phyloP scores from a whole-genome alignment of 2,113 vertebrate species.

The Aspiorhynchus laticeps region DNA sequence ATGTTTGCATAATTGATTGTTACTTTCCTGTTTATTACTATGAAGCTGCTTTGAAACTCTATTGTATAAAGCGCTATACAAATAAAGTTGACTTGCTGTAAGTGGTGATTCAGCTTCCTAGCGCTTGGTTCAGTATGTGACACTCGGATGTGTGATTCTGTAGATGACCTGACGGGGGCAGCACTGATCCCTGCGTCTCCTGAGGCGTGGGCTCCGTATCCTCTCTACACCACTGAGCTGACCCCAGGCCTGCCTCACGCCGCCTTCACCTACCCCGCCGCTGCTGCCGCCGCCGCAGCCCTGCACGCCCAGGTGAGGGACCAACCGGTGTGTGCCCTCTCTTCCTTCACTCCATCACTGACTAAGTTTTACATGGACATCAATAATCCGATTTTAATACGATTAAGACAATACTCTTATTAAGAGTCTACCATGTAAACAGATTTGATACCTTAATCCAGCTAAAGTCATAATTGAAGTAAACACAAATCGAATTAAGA shows the following conservation, averaged over 20 bases:
- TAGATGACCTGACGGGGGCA: conserved; percentile 87
- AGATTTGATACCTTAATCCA: too few species aligned
- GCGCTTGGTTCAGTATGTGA: not conserved
- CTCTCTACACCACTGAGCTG: conserved; percentile 86
- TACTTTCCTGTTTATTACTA: too few species aligned
- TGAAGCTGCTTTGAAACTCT: too few species aligned
- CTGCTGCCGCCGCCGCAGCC: conserved; percentile 78
- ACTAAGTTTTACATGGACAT: too few species aligned
- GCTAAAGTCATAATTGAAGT: too few species aligned
- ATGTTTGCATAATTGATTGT: too few species aligned
- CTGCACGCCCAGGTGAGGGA: conserved; percentile 87
- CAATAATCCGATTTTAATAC: too few species aligned
- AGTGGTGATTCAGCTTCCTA: not conserved
- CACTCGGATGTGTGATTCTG: not conserved
- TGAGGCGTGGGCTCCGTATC: conserved; percentile 87
- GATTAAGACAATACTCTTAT: too few species aligned
- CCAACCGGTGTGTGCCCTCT: conserved; percentile 38
- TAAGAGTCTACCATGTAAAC: too few species aligned
- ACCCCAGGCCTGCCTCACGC: conserved; percentile 85
- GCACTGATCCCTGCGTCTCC: conserved; percentile 86
- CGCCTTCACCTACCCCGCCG: conserved; percentile 83
- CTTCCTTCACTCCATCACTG: not conserved
- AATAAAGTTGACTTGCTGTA: too few species aligned
- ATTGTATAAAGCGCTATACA: too few species aligned
- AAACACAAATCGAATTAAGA: too few species aligned